Base-by-base conservation (phyloP, 1,140 invertebrate species). In the Platyscapa corneri region DNA sequence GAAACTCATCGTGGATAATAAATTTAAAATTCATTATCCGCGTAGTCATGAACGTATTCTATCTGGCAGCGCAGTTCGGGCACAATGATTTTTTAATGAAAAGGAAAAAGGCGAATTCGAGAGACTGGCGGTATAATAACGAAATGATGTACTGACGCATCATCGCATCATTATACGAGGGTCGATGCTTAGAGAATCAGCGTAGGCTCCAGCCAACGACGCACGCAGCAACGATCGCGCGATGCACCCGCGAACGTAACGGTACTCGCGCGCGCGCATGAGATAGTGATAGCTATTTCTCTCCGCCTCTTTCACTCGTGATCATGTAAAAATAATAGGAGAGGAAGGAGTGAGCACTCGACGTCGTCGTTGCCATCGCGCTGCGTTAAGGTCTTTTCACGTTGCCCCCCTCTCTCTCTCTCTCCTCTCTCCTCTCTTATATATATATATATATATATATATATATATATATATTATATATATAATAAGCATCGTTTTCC, bases 241-340 rank as follows among this genome's bases (percentile, higher is more conserved):
- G 74, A 75, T 75, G 74, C 39, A 49, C 42, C 42, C 42, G 39
- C 42, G 42, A 75, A 30, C 46, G 12, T 72, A 81, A 81, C 65
- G 79, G 79, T 72, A 72, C 27, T 14, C 30, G 8, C 6, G 56
- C 42, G n/a, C 30, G 75, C 75, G 49, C 56, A 65, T 64, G 30
- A 34, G 56, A 64, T 79, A 67, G 78, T 42, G 78, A 60, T 78
- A 78, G 23, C 23, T 78, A 46, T 53, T 60, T 64, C 34, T 30
- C 53, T 78, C 53, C 64, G 5, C 34, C 30, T 64, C 32, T 49
- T 0, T 37, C 34, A 64, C 23, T 64, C 23, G 34, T n/a, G 37
- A n/a, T 42, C 8, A 42, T 5, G 16, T 12, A 34, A 53, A 32
- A 18, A 49, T 30, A 27, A 49, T 30, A 75, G 30, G 16, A 2